Base-by-base conservation (phyloP, 2,888 invertebrate genomes). In the Spisula solida region DNA sequence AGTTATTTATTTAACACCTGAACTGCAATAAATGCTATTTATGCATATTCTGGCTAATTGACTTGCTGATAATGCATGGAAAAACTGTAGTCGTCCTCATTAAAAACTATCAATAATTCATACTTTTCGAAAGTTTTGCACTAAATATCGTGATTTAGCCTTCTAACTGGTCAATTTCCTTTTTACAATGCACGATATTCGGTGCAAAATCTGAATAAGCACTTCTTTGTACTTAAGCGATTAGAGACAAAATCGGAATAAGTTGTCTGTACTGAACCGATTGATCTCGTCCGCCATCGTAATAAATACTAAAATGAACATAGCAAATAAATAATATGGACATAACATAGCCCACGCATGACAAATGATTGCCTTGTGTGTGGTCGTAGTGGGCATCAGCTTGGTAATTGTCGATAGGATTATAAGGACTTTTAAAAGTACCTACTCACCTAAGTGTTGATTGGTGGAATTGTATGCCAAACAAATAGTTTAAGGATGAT, bases 71-170 rank as follows among this genome's bases (percentile, higher is more conserved):
- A 0, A 25, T n/a, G 4, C 25, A 25, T 5, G 20, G 25, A 25
- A 66, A 25, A 66, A 25, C n/a, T 41, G 60, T 2, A 66, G 25
- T 25, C 12, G 60, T 25, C 6, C n/a, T 66, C 60, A 66, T 66
- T 66, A 66, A 66, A 66, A 20, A 66, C 10, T 66, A 66, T 66
- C 25, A 66, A 66, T 66, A 25, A 66, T 66, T 66, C 25, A 66
- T 66, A 0, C 6, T 1, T 41, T n/a, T 5, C 8, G 25, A 25
- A 66, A 8, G 18, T 6, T 6, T n/a, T 20, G 25, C n/a, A 18
- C n/a, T n/a, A 5, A 25, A 66, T 12, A 10, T 25, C 10, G 25
- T 25, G 25, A n/a, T n/a, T 14, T 6, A n/a, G n/a, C 20, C 18
- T 56, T 14, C n/a, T n/a, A n/a, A n/a, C 56, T n/a, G 56, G 8